A percentile compares a stretch with the other conserved stretches of the same genome.
Evolutionary conservation across 2,113 vertebrate species (phyloP).

Genomic region (Nycticebus coucang): DNA sequence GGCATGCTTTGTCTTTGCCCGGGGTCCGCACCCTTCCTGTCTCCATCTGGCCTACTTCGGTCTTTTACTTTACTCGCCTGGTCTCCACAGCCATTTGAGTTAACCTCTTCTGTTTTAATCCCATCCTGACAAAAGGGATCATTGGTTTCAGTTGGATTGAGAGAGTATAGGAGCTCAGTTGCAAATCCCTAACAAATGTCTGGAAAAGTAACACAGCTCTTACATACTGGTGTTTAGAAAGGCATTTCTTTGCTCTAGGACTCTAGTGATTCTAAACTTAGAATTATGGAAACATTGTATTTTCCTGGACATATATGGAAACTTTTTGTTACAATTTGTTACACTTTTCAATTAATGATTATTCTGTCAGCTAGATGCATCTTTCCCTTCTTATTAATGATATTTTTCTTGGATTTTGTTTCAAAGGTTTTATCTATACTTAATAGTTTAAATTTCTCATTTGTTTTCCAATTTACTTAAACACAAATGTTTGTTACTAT

Average conservation of each 20-base stretch:
- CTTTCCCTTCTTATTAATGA: constrained; percentile 2
- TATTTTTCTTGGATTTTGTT: constrained; percentile 20
- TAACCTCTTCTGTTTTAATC: background rate
- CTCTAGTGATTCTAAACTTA: background rate
- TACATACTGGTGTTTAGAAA: background rate
- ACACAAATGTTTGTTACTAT: background rate
- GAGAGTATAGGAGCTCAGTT: background rate
- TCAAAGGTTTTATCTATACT: background rate
- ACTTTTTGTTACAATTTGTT: background rate
- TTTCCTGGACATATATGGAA: constrained; percentile 66
- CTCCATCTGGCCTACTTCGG: background rate
- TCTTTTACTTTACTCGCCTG: background rate
- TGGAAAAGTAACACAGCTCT: background rate
- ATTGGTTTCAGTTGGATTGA: background rate
- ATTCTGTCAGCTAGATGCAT: background rate
- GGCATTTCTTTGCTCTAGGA: background rate
- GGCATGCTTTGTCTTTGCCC: background rate
- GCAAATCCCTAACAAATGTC: background rate
- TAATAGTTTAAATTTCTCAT: background rate
- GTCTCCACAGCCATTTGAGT: background rate
- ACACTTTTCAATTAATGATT: background rate
- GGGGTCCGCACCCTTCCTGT: background rate
- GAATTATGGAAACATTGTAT: constrained; percentile 4
- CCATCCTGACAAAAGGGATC: background rate
- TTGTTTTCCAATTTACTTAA: constrained; percentile 10